Percentiles rank a stretch among this genome's conserved stretches.
These are phyloP conservation scores for Campaea margaritaria DNA, from an alignment of 2,888 invertebrate species.

Conservation along the genomic window DNA sequence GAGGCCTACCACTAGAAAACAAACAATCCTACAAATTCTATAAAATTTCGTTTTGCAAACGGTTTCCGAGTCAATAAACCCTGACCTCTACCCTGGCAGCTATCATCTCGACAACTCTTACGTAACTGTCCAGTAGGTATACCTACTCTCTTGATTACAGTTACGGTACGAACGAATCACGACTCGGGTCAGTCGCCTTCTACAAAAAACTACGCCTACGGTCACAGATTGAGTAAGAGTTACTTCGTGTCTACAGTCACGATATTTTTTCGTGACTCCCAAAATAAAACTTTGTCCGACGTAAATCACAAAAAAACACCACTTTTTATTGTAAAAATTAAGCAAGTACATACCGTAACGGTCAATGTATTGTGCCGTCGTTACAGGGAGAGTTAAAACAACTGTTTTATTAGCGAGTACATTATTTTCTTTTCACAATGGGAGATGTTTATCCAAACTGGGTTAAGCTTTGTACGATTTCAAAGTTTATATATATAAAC, in stretches of 20 bases:
- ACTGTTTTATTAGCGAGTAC: slow-evolving; percentile 1
- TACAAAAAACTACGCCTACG: slow-evolving; percentile 57
- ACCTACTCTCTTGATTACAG: slow-evolving; percentile 19
- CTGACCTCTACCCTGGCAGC: not conserved
- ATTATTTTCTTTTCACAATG: not conserved
- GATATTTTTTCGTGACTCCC: slow-evolving; percentile 66
- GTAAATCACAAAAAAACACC: slow-evolving; percentile 36
- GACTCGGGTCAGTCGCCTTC: slow-evolving; percentile 48
- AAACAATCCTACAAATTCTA: no score
- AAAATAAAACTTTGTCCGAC: slow-evolving; percentile 49
- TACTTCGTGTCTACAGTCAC: slow-evolving; percentile 54
- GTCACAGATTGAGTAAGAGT: slow-evolving; percentile 32
- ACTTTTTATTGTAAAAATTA: slow-evolving; percentile 38
- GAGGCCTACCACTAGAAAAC: no score
- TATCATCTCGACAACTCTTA: not conserved
- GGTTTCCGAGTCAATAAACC: not conserved
- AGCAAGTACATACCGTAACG: slow-evolving; percentile 31
- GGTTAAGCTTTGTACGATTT: not conserved
- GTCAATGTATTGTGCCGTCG: slow-evolving; percentile 24
- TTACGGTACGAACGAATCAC: slow-evolving; percentile 41
- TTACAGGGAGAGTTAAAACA: slow-evolving; percentile 12
- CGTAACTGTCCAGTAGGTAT: slow-evolving; percentile 7
- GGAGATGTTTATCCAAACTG: not conserved
- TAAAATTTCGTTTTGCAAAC: no score
- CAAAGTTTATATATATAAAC: no score